Evolutionary conservation across 2,113 vertebrate species (phyloP), one percentile per base, ranked within the genome.

Genomic region (Cepphus grylle): DNA sequence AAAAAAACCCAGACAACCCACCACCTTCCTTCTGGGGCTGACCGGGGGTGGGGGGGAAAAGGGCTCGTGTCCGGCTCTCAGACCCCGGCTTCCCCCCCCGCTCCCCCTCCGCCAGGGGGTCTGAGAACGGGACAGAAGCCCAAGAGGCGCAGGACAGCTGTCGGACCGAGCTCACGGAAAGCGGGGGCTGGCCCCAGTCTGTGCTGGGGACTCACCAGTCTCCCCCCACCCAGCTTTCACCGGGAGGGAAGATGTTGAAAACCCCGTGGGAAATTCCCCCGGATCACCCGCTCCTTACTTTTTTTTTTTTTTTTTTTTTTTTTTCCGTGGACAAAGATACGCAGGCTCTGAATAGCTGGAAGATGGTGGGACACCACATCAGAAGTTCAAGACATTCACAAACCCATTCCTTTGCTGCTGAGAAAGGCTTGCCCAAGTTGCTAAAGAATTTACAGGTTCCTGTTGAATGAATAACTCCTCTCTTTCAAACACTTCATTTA

Each of bases 181-280:
- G 52, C 2, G 2, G 65, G 16, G 49, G 22, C 49, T 19, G 66
- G 74, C 52, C 38, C 42, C 38, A 11, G 30, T 1, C 4, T 0
- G 32, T 17, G 50, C 71, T 50, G 76, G 61, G 38, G 38, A 38
- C 32, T 22, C 13, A 4, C 29, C 15, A 5, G 8, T 56, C 8
- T 27, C 21, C 4, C 17, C 22, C 19, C 43, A 8, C 15, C 20
- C 2, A 19, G 6, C 67, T 81, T 73, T 30, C n/a, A 59, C n/a
- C 0, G 3, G 34, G 3, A 65, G 38, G 1, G 8, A 72, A 56
- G 30, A 2, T 19, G 55, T 12, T 61, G 36, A 81, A 91, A 93
- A 77, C 14, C 15, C 36, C 6, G 4, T 36, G 50, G 42, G 73
- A 94, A 95, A 81, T 71, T 55, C 52, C 38, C 1, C 1, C 3